Evolutionary conservation across 2,113 vertebrate genomes (phyloP).

Genomic region (Oncorhynchus clarkii): DNA sequence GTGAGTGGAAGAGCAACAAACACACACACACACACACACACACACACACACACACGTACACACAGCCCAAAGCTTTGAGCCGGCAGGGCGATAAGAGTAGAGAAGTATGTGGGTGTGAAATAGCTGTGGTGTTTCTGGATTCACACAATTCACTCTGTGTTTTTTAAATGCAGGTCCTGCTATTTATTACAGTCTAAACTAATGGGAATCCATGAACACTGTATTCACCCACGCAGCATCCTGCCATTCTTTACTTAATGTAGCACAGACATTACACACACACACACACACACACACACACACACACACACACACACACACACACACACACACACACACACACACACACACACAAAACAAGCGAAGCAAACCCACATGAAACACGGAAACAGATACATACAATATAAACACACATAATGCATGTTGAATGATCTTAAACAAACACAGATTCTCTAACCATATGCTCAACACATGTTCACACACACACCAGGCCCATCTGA

Average conservation of each 20-base stretch:
- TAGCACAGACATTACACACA: constrained; percentile 33
- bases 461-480: neutral
- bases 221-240: constrained; percentile 54
- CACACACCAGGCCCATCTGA: neutral
- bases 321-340: neutral
- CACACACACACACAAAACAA: neutral
- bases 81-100: constrained; percentile 62
- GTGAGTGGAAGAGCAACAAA: constrained; percentile 28
- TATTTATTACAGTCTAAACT: constrained; percentile 65
- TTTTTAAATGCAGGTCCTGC: constrained; percentile 51
- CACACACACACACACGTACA: constrained; percentile 28
- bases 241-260: constrained; percentile 30
- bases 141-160: constrained; percentile 54
- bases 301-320: neutral
- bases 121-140: constrained; percentile 62
- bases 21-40: constrained; percentile 9
- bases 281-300: neutral
- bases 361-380: neutral
- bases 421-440: constrained; percentile 1
- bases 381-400: neutral
- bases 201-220: constrained; percentile 54
- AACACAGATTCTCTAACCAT: neutral
- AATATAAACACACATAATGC: constrained; percentile 6
- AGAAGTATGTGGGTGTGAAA: constrained; percentile 74
- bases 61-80: constrained; percentile 40